Evolutionary conservation across 2,797 vertebrate species (phyloP), one percentile per base, ranked within the genome.

Genomic region (Rhincodon typus): DNA sequence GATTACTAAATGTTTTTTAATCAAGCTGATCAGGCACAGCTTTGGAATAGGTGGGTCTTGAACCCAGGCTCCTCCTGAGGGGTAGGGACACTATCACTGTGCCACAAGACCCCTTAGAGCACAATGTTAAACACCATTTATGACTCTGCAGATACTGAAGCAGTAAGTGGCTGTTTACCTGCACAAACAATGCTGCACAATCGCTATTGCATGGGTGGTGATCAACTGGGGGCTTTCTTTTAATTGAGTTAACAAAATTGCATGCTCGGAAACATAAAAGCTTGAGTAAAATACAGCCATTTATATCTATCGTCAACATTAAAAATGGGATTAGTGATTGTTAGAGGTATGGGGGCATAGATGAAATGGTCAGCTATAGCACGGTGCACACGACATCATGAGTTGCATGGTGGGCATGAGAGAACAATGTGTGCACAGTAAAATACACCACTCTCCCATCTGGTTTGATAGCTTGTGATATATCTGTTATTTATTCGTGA

Each of bases 401-500:
- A 66, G 34, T 13, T 93, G 38, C 66, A 42, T 10, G 10, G 69
- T 69, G 19, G 90, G 21, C 62, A 69, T 3, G n/a, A 8, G n/a
- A 93, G 66, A 38, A 66, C n/a, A 69, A 93, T 93, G 66, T 93
- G 42, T 93, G n/a, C n/a, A 7, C 62, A 42, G 34, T 91, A 42
- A 93, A 93, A 93, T 42, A 62, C 90, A 93, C 27, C 90, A 69
- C 90, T 38, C 69, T 67, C 69, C 90, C 90, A 93, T 69, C 90
- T 69, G 90, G 62, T 8, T n/a, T 25, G 38, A 10, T 93, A 42
- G 30, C 62, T 42, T 93, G 8, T 42, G 67, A 69, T 42, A 42
- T 69, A 38, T 93, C n/a, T 93, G 90, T 67, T 93, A 93, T 66
- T 69, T 93, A 93, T 93, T 93, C 90, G 69, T 93, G 66, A 93